These are phyloP conservation scores for Eleutherodactylus coqui DNA, from an alignment of 2,797 vertebrate genomes.

Conservation along the genomic window DNA sequence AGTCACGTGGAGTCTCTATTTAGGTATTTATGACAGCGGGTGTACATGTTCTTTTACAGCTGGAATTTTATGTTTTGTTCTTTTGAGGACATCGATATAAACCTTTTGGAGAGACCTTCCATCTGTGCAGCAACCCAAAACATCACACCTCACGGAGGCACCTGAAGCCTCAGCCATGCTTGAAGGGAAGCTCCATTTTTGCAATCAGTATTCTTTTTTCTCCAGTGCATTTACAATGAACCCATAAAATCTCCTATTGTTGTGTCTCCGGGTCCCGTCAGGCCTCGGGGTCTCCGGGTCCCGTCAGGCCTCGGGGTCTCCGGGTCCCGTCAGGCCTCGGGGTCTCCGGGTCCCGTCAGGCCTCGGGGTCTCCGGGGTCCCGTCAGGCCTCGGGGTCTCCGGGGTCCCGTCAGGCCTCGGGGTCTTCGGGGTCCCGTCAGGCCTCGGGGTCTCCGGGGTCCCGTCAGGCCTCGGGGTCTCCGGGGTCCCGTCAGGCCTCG, in stretches of 20 bases:
- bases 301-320: no score
- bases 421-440: no score
- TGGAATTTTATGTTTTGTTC: constrained; percentile 20
- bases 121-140: not conserved
- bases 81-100: not conserved
- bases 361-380: no score
- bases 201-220: no score
- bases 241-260: not conserved
- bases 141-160: not conserved
- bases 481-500: no score
- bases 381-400: no score
- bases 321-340: no score
- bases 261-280: not conserved
- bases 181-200: not conserved
- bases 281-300: not conserved
- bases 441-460: no score
- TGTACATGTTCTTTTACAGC: constrained; percentile 43
- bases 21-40: constrained; percentile 55
- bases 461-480: no score
- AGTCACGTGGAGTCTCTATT: constrained; percentile 48
- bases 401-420: no score
- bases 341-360: no score
- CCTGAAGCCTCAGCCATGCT: not conserved
- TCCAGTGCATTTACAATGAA: not conserved
- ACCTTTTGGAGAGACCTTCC: not conserved